These are phyloP conservation scores for Xerus inauris DNA, from an alignment of 2,113 vertebrate genomes.

Conservation along the genomic window DNA sequence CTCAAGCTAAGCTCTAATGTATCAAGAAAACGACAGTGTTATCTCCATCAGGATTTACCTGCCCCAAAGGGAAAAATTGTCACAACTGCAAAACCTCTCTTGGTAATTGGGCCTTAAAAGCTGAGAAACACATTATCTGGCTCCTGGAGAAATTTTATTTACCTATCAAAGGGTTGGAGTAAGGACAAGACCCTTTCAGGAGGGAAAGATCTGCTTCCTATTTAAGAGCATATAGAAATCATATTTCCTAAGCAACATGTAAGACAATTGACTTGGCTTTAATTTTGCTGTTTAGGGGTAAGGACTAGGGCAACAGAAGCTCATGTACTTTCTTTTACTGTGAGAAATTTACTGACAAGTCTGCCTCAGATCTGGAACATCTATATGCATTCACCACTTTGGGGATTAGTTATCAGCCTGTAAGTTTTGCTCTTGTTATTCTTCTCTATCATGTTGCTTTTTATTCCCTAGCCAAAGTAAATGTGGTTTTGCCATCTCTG, in stretches of 20 bases:
- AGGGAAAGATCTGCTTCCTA: background rate
- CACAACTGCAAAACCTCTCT: background rate
- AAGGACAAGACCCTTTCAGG: background rate
- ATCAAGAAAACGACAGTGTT: background rate
- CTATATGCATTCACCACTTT: background rate
- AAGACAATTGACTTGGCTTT: background rate
- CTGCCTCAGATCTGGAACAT: background rate
- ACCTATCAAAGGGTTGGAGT: background rate
- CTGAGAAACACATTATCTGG: background rate
- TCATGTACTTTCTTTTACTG: background rate
- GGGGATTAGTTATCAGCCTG: background rate
- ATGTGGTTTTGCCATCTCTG: background rate
- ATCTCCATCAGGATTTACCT: background rate
- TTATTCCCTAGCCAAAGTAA: background rate
- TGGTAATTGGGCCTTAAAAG: background rate
- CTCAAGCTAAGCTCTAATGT: background rate
- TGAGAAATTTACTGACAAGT: background rate
- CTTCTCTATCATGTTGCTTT: background rate
- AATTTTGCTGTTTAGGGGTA: background rate
- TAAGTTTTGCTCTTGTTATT: background rate
- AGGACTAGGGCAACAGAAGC: background rate
- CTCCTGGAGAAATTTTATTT: constrained; percentile 10
- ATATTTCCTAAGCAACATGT: background rate
- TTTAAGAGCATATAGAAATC: background rate
- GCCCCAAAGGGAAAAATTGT: background rate